Evolutionary conservation across 2,888 invertebrate species (phyloP).

Genomic region (Carpatolechia fugitivella): DNA sequence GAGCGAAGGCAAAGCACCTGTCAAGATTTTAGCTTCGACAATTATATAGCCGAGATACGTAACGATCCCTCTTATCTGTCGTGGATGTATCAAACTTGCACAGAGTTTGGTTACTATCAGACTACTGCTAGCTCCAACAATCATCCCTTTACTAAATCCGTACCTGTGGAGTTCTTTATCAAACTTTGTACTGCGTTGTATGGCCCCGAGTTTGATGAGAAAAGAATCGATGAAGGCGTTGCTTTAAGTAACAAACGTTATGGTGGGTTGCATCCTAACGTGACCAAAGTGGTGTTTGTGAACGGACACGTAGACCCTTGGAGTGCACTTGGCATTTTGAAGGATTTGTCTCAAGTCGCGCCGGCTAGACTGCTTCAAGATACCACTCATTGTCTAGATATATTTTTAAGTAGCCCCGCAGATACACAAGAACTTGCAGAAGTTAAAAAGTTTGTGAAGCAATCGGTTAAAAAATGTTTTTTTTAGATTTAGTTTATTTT

Average conservation of each 20-base stretch:
- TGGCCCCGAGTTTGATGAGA: constrained; percentile 1
- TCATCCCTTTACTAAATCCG: background rate
- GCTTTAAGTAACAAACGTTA: background rate
- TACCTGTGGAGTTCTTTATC: background rate
- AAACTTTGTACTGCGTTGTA: background rate
- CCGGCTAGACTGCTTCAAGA: background rate
- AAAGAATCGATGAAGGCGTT: constrained; percentile 1
- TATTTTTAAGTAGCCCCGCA: background rate
- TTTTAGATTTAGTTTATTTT: no score
- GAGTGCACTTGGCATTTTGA: background rate
- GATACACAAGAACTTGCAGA: no score
- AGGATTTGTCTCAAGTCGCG: background rate
- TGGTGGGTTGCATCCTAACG: background rate
- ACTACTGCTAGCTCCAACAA: background rate
- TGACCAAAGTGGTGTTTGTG: background rate
- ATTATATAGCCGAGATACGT: background rate
- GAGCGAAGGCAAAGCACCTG: no score
- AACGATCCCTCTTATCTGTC: background rate
- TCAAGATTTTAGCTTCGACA: no score
- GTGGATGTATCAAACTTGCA: background rate
- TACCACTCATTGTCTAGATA: background rate
- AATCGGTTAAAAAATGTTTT: no score
- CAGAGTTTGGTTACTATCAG: constrained; percentile 18
- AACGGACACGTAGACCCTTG: background rate
- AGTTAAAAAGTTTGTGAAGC: background rate